Percentiles rank a stretch among this genome's conserved stretches.
These are phyloP conservation scores for Ormyrus labotus DNA, from an alignment of 2,888 invertebrate genomes.

Conservation along the genomic window DNA sequence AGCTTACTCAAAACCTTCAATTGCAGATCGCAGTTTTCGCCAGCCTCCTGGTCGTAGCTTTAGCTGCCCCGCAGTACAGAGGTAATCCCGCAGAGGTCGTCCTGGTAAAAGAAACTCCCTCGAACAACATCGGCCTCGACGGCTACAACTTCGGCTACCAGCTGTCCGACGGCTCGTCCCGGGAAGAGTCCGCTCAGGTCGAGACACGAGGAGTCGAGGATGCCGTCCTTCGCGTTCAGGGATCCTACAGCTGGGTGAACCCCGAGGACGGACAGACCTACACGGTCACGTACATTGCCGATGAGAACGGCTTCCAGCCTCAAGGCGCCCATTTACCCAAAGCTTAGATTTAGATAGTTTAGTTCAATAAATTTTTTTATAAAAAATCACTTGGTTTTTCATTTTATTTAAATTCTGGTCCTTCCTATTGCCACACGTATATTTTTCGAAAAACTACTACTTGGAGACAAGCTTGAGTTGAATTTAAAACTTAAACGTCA, in stretches of 20 bases:
- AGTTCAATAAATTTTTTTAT: too few relatives aligned
- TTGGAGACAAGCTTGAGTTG: too few relatives aligned
- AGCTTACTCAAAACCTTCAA: not conserved
- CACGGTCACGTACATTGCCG: slow-evolving; percentile 63
- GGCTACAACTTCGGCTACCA: slow-evolving; percentile 23
- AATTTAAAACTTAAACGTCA: too few relatives aligned
- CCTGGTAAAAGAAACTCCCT: slow-evolving; percentile 8
- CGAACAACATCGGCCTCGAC: slow-evolving; percentile 35
- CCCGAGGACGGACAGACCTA: slow-evolving; percentile 58
- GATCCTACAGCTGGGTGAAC: slow-evolving; percentile 63
- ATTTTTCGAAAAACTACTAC: too few relatives aligned
- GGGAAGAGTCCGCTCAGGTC: slow-evolving; percentile 19
- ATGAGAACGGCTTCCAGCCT: slow-evolving; percentile 64
- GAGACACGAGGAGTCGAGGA: not conserved
- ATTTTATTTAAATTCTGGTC: too few relatives aligned
- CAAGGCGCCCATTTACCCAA: slow-evolving; percentile 59
- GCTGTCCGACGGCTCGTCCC: slow-evolving; percentile 8
- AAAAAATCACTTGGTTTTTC: too few relatives aligned
- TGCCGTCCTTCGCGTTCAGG: slow-evolving; percentile 60
- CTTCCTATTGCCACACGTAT: too few relatives aligned
- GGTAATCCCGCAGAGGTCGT: not conserved
- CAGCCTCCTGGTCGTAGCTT: not conserved
- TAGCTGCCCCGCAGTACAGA: not conserved
- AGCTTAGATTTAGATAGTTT: too few relatives aligned
- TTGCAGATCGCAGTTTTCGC: not conserved